phyloP scores from a whole-genome alignment of 2,888 invertebrate species.

The Drosophila borealis region DNA sequence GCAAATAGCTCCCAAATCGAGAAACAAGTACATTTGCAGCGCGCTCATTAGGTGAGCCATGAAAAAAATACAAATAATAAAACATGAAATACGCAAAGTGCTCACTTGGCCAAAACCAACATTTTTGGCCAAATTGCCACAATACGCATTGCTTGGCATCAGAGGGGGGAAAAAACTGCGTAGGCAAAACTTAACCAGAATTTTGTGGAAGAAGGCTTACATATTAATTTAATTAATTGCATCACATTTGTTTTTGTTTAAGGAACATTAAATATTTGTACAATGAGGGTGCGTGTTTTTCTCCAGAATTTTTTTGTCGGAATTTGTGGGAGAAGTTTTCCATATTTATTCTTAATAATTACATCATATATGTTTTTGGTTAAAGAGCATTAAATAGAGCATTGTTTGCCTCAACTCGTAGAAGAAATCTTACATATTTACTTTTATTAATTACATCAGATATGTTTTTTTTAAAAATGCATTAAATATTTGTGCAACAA shows the following conservation, averaged over 20 bases:
- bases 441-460: too few relatives aligned
- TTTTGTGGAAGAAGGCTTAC: not conserved
- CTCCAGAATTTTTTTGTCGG: not conserved
- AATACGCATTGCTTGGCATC: not conserved
- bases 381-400: too few relatives aligned
- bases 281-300: not conserved
- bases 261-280: too few relatives aligned
- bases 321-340: not conserved
- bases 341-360: too few relatives aligned
- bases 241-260: not conserved
- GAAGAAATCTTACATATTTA: too few relatives aligned
- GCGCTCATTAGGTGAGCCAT: conserved; percentile 65
- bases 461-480: too few relatives aligned
- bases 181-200: conserved; percentile 3
- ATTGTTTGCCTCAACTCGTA: too few relatives aligned
- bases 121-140: conserved; percentile 3
- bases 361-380: too few relatives aligned
- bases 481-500: too few relatives aligned
- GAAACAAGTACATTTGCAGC: conserved; percentile 45
- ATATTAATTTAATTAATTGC: not conserved
- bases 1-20: conserved; percentile 28
- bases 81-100: conserved; percentile 67
- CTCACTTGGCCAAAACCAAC: conserved; percentile 22
- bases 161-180: not conserved
- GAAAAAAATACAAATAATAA: conserved; percentile 54